Evolutionary conservation across 2,888 invertebrate species (phyloP).

Genomic region (Agelastica alni): DNA sequence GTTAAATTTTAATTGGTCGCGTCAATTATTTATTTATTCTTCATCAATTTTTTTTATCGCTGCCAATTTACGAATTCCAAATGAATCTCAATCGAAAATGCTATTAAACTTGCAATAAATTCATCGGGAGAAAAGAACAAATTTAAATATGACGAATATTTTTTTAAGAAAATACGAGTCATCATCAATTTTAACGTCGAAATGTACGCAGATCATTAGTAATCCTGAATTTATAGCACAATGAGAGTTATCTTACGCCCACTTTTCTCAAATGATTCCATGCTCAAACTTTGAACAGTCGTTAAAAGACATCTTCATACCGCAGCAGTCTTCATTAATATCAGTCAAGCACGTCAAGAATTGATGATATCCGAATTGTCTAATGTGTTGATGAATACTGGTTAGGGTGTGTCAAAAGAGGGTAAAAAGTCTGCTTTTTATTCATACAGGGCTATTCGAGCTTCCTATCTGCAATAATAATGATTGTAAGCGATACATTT

Average conservation of each 20-base stretch:
- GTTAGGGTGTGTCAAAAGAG: not conserved
- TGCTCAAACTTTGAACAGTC: not conserved
- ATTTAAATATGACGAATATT: not conserved
- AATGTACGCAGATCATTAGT: conserved; percentile 14
- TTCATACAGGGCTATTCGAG: no score
- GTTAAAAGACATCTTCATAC: conserved; percentile 26
- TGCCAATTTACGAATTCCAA: conserved; percentile 4
- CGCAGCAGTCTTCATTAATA: conserved; percentile 12
- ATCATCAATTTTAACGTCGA: conserved; percentile 7
- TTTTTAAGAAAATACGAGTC: not conserved
- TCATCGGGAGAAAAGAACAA: not conserved
- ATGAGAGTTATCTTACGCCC: conserved; percentile 6
- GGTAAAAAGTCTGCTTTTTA: no score
- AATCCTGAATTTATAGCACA: conserved; percentile 14
- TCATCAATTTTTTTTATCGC: not conserved
- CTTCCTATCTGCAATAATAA: no score
- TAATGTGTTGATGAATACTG: not conserved
- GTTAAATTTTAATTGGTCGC: no score
- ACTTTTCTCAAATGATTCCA: conserved; percentile 10
- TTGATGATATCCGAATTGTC: not conserved
- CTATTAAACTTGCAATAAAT: conserved; percentile 1
- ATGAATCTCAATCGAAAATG: conserved; percentile 8
- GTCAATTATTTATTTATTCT: no score
- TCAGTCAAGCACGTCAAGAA: conserved; percentile 4
- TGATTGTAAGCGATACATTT: no score